phyloP scores from a whole-genome alignment of 2,888 invertebrate species.

The Pyrrhia umbra region DNA sequence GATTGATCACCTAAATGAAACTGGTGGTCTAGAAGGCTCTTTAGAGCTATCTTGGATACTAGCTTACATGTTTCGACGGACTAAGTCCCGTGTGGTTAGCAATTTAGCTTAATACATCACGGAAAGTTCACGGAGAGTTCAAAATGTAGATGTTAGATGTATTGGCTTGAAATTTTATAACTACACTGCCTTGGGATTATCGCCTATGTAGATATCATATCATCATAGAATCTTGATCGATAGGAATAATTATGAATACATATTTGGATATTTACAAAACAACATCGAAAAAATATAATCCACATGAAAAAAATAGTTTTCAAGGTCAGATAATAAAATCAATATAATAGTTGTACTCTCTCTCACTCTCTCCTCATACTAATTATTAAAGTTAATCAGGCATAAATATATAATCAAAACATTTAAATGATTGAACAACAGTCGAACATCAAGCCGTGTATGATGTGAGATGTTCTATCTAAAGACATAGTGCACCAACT shows the following conservation, averaged over 20 bases:
- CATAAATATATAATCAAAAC: background rate
- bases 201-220: conserved; percentile 5
- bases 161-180: conserved; percentile 31
- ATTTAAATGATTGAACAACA: background rate
- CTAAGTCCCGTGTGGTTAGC: conserved; percentile 32
- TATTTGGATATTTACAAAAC: too few relatives aligned
- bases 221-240: background rate
- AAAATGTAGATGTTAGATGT: conserved; percentile 28
- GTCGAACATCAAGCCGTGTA: background rate
- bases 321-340: too few relatives aligned
- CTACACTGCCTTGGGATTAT: conserved; percentile 18
- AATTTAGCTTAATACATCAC: conserved; percentile 53
- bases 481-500: background rate
- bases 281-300: too few relatives aligned
- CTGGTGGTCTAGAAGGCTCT: conserved; percentile 44
- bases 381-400: background rate
- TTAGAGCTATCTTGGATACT: conserved; percentile 43
- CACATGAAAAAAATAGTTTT: too few relatives aligned
- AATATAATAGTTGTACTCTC: too few relatives aligned
- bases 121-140: conserved; percentile 40
- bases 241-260: too few relatives aligned
- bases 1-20: conserved; percentile 72
- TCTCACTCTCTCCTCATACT: too few relatives aligned
- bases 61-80: conserved; percentile 38
- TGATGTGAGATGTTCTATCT: background rate